Evolutionary conservation across 2,888 invertebrate genomes (phyloP), one percentile per base, ranked within the genome.

Genomic region (Nomada ruficornis): DNA sequence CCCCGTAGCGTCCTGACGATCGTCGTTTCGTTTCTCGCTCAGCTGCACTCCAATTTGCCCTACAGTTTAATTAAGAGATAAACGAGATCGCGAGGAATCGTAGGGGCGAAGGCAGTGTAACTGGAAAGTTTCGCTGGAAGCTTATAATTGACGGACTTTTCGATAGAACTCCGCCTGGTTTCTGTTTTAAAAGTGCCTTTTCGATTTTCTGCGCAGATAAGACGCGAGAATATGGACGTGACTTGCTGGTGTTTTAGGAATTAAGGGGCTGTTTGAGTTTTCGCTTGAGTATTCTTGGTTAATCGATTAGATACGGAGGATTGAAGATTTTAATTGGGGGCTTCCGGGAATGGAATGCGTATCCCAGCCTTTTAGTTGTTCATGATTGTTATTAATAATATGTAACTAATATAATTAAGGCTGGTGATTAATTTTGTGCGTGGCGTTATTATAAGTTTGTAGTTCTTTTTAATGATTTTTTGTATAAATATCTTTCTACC

Each of bases 31-130:
- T 74, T 59, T 9, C 23, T 52, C 52, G 57, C 29, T 50, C 64
- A 5, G 26, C 26, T 44, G 55, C 59, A 26, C 42, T n/a, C 3
- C 26, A 52, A 2, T 23, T 20, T 4, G 9, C 11, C 42, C 18
- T 18, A 42, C 50, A 26, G 26, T 64, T 73, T 64, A 50, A 77
- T 73, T 73, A 59, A 64, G 63, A 74, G 57, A 73, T 44, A 29
- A 77, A 64, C 64, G 3, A 57, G 68, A 42, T 44, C 64, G 23
- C 23, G 18, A 42, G 54, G n/a, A 54, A 26, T 72, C 44, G 44
- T 11, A 18, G 54, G 11, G n/a, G 47, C 29, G 13, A 26, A 50
- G 13, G 15, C 36, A 55, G 47, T 47, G 15, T 64, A 64, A 76
- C 47, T 63, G 29, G 44, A 5, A 72, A 47, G 47, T 55, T 47